Base-by-base conservation (phyloP, 2,888 invertebrate genomes). In the Microctonus brassicae region DNA sequence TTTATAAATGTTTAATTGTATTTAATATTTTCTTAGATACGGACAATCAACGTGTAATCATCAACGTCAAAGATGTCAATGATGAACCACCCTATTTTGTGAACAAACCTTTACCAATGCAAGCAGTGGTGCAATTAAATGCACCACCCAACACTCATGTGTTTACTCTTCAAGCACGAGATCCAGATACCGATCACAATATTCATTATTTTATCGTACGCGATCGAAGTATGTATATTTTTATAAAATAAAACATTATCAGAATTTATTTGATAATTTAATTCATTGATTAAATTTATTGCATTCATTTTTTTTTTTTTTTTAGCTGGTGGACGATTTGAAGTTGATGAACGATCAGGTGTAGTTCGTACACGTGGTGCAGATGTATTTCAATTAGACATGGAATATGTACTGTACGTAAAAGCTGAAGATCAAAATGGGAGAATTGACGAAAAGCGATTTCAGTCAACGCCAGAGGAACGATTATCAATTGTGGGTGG, bases 41-140 rank as follows among this genome's bases (percentile, higher is more conserved):
- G 80, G 97, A 98, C 90, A 96, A 96, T 89, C 96, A 97, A 88
- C 93, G 97, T 65, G 96, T 98, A 67, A 97, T 97, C 79, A 96
- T 98, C 85, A 95, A 95, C 88, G 95, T 98, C 78, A 95, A 95
- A 85, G 98, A 98, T 88, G 95, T 97, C 67, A 98, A 98, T 89
- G 98, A 99, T 87, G 99, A 99, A 88, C 94, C 95, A 0, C 97
- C 99, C 0, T 96, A 97, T 88, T 98, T 99, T 90, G 95, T 98
- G 89, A 99, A 99, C 89, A 93, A 96, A 1, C 99, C 99, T 0
- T 89, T 96, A 77, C 99, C 99, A 20, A 98, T 98, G 96, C 96
- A 98, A 88, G 96, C 98, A 0, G 97, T 98, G 73, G 97, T 98
- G 0, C 97, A 98, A 84, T 91, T 97, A 67, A 98, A 98, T 87